phyloP scores from a whole-genome alignment of 2,888 invertebrate species.

The Drosophila mulleri region DNA sequence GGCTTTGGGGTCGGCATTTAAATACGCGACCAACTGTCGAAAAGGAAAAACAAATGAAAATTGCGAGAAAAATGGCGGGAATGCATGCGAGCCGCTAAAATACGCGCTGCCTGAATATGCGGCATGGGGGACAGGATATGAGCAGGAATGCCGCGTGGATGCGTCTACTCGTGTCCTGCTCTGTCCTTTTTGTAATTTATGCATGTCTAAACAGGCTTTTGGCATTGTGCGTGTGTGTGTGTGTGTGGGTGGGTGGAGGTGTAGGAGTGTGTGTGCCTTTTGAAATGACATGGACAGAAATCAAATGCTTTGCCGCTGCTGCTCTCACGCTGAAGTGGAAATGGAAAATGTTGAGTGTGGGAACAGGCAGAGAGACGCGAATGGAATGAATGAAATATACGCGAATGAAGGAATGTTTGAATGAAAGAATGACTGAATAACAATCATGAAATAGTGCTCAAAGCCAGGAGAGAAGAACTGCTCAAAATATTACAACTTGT shows the following conservation, averaged over 20 bases:
- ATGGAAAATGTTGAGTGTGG: slow-evolving; percentile 11
- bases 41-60: slow-evolving; percentile 49
- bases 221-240: slow-evolving; percentile 17
- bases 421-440: slow-evolving; percentile 15
- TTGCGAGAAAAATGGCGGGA: slow-evolving; percentile 38
- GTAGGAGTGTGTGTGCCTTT: slow-evolving; percentile 19
- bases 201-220: slow-evolving; percentile 69
- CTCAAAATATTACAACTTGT: not conserved
- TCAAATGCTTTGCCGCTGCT: slow-evolving; percentile 32
- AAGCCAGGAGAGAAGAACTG: slow-evolving; percentile 1
- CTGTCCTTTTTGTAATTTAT: slow-evolving; percentile 66
- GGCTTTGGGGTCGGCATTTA: slow-evolving; percentile 47
- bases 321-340: slow-evolving; percentile 20
- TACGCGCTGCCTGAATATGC: slow-evolving; percentile 28
- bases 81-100: slow-evolving; percentile 38
- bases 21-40: slow-evolving; percentile 55
- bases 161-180: slow-evolving; percentile 37
- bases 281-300: slow-evolving; percentile 47
- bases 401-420: slow-evolving; percentile 15
- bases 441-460: slow-evolving; percentile 6
- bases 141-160: slow-evolving; percentile 23
- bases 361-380: not conserved
- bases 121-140: slow-evolving; percentile 24
- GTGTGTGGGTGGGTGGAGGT: not conserved
- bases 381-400: slow-evolving; percentile 2